Base-by-base conservation (phyloP, 2,797 vertebrate genomes). In the Manis javanica region DNA sequence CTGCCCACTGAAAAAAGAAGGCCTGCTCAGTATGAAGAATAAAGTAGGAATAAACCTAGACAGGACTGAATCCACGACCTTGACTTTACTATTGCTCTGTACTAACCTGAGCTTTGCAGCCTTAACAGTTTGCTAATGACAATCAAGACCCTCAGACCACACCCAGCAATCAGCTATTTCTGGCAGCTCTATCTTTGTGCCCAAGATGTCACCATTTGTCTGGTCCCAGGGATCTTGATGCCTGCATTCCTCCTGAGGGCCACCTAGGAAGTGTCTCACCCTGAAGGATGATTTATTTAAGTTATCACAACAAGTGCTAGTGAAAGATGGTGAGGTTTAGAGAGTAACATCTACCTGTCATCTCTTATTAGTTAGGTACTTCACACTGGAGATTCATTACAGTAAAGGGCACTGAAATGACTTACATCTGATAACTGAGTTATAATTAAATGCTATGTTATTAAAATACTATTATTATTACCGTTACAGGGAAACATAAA, bases 361-460 rank as follows among this genome's bases (percentile, higher is more conserved):
- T 96, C 72, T 75, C 94, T 95, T 87, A 94, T 96, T 98, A 71
- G 93, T 69, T 94, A 69, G 91, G 37, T 95, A 95, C 90, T 96
- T 97, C 97, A 96, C 74, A 31, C 93, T 87, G 55, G 96, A 94
- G 97, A 96, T 95, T 93, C 94, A 84, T 94, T 98, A 77, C 79
- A 93, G 83, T 95, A 98, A 97, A 98, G 97, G 96, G 86, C 91
- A 91, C 79, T 31, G 94, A 96, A 97, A 98, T 97, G 83, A 97
- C 92, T 97, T 96, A 71, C 46, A 83, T 96, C 96, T 90, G 96
- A 97, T 96, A 98, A 96, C 89, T 90, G 96, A 96, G 96, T 98
- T 82, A 66, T 94, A 97, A 94, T 97, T 95, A 98, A 98, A 97
- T 74, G 86, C 81, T 97, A 91, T n/a, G 46, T 98, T 96, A 95